A percentile compares a stretch with the other conserved stretches of the same genome.
These are phyloP conservation scores for Myotis myotis DNA, from an alignment of 2,797 vertebrate genomes.

Conservation along the genomic window DNA sequence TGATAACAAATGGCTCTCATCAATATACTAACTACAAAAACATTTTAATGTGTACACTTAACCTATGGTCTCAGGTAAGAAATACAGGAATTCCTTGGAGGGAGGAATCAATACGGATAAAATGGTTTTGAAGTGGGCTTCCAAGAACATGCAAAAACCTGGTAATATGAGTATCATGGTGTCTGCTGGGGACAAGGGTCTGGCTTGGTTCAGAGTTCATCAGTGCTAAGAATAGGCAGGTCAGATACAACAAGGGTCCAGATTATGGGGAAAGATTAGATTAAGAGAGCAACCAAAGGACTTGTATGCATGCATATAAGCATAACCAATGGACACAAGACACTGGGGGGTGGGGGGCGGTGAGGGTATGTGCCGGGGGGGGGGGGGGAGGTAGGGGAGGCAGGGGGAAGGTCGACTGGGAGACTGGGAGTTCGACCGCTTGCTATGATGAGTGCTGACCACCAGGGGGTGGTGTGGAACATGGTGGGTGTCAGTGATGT, in stretches of 20 bases:
- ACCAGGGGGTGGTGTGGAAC: no score
- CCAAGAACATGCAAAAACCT: neutral
- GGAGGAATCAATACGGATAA: neutral
- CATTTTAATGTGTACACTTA: neutral
- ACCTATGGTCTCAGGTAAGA: neutral
- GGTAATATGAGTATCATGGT: neutral
- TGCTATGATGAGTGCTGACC: no score
- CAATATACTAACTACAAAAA: neutral
- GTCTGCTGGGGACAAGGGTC: neutral
- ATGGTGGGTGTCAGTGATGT: no score
- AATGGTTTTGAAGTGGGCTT: neutral
- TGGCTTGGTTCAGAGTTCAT: neutral
- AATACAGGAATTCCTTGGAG: neutral
- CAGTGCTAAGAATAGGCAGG: neutral
- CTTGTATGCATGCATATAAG: no score
- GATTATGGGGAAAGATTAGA: no score
- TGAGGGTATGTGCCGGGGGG: no score
- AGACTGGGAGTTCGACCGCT: no score
- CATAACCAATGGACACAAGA: no score
- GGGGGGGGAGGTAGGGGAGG: no score
- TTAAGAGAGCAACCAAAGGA: no score
- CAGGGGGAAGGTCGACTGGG: no score
- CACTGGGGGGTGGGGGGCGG: no score
- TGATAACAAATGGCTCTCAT: neutral
- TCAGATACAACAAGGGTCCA: neutral